Conservation (phyloP, 2,888 invertebrate genomes). For the Hirtodrosophila histrioides region DNA sequence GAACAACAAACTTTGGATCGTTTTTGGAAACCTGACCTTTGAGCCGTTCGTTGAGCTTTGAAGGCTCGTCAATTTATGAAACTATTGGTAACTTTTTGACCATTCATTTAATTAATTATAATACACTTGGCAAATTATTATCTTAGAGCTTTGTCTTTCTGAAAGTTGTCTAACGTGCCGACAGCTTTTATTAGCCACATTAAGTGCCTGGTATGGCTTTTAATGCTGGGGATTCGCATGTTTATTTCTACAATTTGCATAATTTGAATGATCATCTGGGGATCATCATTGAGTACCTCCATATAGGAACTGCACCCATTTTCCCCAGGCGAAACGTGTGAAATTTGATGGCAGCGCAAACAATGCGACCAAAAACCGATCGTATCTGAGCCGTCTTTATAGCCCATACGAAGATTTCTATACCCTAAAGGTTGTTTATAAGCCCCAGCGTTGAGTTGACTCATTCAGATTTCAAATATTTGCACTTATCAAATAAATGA, state of each 20-base stretch:
- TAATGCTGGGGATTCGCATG: constrained; percentile 10
- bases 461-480: constrained; percentile 27
- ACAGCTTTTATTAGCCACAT: constrained; percentile 23
- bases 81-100: constrained; percentile 11
- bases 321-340: neutral
- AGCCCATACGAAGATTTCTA: neutral
- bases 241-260: constrained; percentile 28
- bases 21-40: constrained; percentile 19
- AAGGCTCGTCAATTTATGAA: constrained; percentile 17
- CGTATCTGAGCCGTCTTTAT: too few species aligned
- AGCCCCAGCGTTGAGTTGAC: neutral
- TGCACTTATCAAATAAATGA: constrained; percentile 5
- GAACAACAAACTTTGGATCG: neutral
- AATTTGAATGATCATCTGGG: constrained; percentile 8
- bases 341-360: constrained; percentile 8
- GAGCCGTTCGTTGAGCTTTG: constrained; percentile 36
- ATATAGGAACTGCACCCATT: constrained; percentile 16
- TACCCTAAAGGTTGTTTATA: constrained; percentile 1
- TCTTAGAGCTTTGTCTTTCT: constrained; percentile 14
- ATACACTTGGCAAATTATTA: constrained; percentile 7
- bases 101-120: constrained; percentile 33
- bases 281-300: neutral
- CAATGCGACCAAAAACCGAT: too few species aligned
- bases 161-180: constrained; percentile 38
- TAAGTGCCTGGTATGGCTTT: constrained; percentile 1